A percentile compares a stretch with the other conserved stretches of the same genome.
phyloP scores from a whole-genome alignment of 2,113 vertebrate species.

The Erpornis zantholeuca region DNA sequence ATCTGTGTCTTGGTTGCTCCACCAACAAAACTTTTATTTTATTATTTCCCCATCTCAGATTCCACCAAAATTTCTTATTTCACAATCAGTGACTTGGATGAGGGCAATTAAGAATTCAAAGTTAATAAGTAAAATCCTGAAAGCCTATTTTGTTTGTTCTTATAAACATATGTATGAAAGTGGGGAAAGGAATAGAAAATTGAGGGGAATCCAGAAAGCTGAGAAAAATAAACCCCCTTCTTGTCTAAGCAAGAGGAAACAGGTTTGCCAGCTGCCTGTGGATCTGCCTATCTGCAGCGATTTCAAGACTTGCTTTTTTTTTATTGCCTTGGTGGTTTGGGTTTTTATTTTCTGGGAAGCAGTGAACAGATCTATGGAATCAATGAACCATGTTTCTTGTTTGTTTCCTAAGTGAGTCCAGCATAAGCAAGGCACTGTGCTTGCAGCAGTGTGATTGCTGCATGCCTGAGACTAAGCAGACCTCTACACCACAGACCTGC shows the following conservation, averaged over 20 bases:
- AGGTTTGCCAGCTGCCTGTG: neutral
- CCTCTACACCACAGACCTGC: neutral
- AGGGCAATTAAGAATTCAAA: neutral
- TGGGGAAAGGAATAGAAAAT: neutral
- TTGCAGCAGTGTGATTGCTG: neutral
- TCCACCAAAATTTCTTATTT: neutral
- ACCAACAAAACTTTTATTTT: neutral
- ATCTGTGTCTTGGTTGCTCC: neutral
- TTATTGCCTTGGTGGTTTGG: neutral
- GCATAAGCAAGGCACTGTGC: neutral
- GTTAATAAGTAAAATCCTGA: neutral
- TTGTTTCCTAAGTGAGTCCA: neutral
- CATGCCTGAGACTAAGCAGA: neutral
- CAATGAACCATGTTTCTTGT: neutral
- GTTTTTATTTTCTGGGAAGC: neutral
- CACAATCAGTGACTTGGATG: neutral
- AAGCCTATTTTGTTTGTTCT: neutral
- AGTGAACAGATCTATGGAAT: neutral
- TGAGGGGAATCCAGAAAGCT: neutral
- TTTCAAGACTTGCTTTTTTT: neutral
- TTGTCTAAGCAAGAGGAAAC: neutral
- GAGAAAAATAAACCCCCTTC: neutral
- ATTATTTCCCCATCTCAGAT: neutral
- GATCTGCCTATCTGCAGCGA: neutral
- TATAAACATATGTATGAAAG: neutral